Conservation (phyloP, 2,888 invertebrate species). For the Thyatira batis region DNA sequence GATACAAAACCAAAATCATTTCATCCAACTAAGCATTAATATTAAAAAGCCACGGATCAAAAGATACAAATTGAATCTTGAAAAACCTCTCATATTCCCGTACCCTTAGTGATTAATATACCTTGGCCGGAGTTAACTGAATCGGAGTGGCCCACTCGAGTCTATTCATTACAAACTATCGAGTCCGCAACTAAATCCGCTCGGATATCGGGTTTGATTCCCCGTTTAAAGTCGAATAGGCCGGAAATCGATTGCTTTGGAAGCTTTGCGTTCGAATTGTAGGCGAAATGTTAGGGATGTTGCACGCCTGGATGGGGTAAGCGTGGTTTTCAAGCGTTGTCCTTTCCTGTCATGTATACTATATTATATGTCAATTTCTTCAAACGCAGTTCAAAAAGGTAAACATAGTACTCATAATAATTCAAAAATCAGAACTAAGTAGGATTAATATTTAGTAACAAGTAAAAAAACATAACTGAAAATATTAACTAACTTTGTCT, state of each 20-base stretch:
- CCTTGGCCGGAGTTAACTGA: constrained; percentile 38
- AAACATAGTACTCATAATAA: too few species aligned
- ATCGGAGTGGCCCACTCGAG: constrained; percentile 47
- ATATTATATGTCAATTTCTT: too few species aligned
- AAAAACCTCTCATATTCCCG: not conserved
- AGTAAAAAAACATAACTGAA: too few species aligned
- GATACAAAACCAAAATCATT: not conserved
- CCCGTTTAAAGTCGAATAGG: constrained; percentile 81
- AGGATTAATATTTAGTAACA: too few species aligned
- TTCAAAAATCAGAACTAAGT: too few species aligned
- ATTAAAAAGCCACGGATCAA: not conserved
- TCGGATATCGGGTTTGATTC: constrained; percentile 78
- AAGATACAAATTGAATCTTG: not conserved
- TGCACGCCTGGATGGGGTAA: constrained; percentile 10
- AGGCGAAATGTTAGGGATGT: constrained; percentile 33
- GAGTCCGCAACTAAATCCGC: constrained; percentile 74
- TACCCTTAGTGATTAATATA: constrained; percentile 1
- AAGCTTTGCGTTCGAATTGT: constrained; percentile 70
- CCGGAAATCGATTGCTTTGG: constrained; percentile 82
- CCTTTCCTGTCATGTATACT: too few species aligned
- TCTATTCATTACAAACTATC: constrained; percentile 73
- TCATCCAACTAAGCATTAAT: not conserved
- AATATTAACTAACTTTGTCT: too few species aligned
- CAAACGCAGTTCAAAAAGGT: too few species aligned
- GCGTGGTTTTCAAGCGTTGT: too few species aligned